Evolutionary conservation across 1,140 invertebrate genomes (phyloP).

Genomic region (Oryctes rhinoceros): DNA sequence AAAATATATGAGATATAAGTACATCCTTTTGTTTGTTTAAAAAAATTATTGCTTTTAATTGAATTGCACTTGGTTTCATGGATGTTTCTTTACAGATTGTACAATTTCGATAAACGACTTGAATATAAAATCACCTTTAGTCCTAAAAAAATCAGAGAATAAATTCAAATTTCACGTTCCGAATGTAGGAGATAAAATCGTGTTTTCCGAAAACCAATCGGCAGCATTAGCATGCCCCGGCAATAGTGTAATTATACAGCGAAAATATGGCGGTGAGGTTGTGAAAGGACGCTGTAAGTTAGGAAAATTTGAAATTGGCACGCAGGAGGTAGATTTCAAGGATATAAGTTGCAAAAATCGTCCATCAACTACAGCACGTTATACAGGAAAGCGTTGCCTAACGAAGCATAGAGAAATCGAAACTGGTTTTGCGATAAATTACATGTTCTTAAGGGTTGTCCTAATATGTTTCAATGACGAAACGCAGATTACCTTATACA

Average conservation of each 20-base stretch:
- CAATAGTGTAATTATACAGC: conserved; percentile 40
- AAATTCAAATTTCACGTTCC: conserved; percentile 40
- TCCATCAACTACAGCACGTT: conserved; percentile 45
- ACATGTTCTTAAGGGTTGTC: conserved; percentile 51
- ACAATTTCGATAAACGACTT: conserved; percentile 41
- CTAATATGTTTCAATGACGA: conserved; percentile 53
- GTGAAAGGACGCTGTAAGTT: conserved; percentile 38
- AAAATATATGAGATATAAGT: background rate
- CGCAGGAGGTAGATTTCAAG: conserved; percentile 41
- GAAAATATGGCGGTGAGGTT: background rate
- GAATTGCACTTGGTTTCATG: no score
- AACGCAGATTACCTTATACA: conserved; percentile 50
- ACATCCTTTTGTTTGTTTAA: no score
- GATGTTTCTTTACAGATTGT: conserved; percentile 34
- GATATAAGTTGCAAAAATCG: conserved; percentile 44
- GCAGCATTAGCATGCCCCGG: conserved; percentile 49
- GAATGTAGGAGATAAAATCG: conserved; percentile 13
- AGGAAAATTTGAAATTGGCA: conserved; percentile 30
- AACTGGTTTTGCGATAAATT: conserved; percentile 55
- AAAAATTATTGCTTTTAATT: no score
- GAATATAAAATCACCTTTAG: conserved; percentile 36
- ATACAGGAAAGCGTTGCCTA: conserved; percentile 47
- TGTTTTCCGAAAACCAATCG: conserved; percentile 19
- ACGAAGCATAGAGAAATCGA: conserved; percentile 53
- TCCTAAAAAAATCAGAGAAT: background rate